Conservation (phyloP, 2,797 vertebrate species). For the Danio tinwini region DNA sequence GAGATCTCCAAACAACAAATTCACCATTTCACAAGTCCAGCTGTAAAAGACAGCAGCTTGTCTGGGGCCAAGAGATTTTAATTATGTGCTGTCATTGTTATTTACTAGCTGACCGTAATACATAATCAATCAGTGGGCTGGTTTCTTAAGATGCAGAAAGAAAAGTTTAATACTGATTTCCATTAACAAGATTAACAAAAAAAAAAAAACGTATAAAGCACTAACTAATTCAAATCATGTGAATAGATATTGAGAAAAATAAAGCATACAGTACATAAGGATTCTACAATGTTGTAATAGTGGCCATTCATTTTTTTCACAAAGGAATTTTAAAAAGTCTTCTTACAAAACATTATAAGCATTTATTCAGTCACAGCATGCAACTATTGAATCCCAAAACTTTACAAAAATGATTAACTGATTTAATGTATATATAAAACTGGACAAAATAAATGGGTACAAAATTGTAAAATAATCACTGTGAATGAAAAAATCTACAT, state of each 20-base stretch:
- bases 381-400: too few species aligned
- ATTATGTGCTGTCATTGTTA: conserved; percentile 55
- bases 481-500: too few species aligned
- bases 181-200: conserved; percentile 34
- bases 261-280: not conserved
- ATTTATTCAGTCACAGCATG: too few species aligned
- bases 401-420: too few species aligned
- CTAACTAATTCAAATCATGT: conserved; percentile 16
- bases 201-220: not conserved
- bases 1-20: conserved; percentile 38
- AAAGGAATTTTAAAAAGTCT: too few species aligned
- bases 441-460: too few species aligned
- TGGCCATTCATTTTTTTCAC: too few species aligned
- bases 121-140: conserved; percentile 57
- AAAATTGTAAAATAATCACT: too few species aligned
- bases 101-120: conserved; percentile 52
- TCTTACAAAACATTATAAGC: too few species aligned
- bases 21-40: conserved; percentile 44
- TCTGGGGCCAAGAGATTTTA: conserved; percentile 37
- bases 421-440: too few species aligned
- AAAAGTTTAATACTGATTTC: conserved; percentile 32
- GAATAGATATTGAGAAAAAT: not conserved
- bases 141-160: conserved; percentile 50
- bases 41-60: conserved; percentile 44
- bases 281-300: too few species aligned